Evolutionary conservation across 2,113 vertebrate species (phyloP), one percentile per base, ranked within the genome.

Genomic region (Hoplias malabaricus): DNA sequence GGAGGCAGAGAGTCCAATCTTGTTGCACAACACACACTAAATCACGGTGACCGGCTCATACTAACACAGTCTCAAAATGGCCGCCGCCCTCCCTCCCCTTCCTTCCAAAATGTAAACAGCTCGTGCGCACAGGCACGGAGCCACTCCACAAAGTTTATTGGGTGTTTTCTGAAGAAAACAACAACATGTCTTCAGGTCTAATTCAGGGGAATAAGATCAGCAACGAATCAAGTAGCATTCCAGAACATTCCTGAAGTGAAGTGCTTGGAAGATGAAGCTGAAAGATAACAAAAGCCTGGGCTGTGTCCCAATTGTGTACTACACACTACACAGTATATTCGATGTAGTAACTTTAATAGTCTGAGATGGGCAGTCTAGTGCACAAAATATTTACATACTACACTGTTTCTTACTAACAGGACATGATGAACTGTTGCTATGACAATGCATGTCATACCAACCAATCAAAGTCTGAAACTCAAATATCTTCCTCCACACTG

Each of bases 1-100:
- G 71, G 81, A 86, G 80, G 80, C 33, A 70, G 34, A 66, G 65
- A 82, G 77, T 86, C 86, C 80, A 65, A 80, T 74, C 59, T 14
- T 33, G 67, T 85, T 86, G 40, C 84, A 84, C 80, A 85, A 83
- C 9, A 71, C 77, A 74, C 50, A 53, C 16, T 65, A 48, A 34
- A 84, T 80, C 77, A 84, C 46, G 21, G 27, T 68, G 40, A 21
- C 56, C 10, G 62, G 50, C 2, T 29, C 48, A 34, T 61, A 5
- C 8, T 36, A 65, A 19, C 25, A 19, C 13, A 16, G 43, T 13
- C 40, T 34, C 31, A 33, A 72, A 19, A 50, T 19, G 34, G 46
- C 13, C 29, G 16, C 71, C 12, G 16, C 50, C 33, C 31, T 33
- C 57, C 57, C 36, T 25, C 56, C 12, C 71, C 71, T 7, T 56